Conservation (phyloP, 2,888 invertebrate genomes). For the Sepioteuthis lessoniana region DNA sequence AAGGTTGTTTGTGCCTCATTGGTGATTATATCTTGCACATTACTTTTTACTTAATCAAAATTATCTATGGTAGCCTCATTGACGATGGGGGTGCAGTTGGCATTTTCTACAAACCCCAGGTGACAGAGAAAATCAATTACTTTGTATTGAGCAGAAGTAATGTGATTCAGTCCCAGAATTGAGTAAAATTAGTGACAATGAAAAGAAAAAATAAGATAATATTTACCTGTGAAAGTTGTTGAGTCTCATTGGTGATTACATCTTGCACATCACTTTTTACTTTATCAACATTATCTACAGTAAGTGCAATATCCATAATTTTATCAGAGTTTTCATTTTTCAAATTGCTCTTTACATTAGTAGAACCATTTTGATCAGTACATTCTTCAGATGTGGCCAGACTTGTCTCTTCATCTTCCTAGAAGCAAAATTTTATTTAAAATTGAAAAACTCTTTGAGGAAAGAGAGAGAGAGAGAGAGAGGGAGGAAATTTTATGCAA, state of each 20-base stretch:
- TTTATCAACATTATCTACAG: background rate
- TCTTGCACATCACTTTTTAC: background rate
- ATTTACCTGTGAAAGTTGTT: background rate
- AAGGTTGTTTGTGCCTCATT: background rate
- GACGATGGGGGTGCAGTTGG: no score
- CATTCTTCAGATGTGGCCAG: constrained; percentile 77
- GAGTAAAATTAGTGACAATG: no score
- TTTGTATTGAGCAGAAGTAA: no score
- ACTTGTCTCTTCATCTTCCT: constrained; percentile 58
- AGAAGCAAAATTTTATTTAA: background rate
- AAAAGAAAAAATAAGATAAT: no score
- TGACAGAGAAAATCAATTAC: no score
- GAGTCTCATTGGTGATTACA: no score
- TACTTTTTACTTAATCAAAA: background rate
- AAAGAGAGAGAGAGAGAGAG: background rate
- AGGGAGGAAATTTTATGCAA: no score
- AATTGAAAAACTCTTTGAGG: background rate
- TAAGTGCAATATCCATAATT: constrained; percentile 40
- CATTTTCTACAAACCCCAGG: no score
- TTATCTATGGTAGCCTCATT: no score
- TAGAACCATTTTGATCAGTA: constrained; percentile 48
- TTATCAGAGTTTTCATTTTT: constrained; percentile 49
- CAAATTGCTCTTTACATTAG: constrained; percentile 47
- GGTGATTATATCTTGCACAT: no score
- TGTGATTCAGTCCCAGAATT: no score